phyloP scores from a whole-genome alignment of 2,797 vertebrate genomes.

The Sebastolobus altivelis region DNA sequence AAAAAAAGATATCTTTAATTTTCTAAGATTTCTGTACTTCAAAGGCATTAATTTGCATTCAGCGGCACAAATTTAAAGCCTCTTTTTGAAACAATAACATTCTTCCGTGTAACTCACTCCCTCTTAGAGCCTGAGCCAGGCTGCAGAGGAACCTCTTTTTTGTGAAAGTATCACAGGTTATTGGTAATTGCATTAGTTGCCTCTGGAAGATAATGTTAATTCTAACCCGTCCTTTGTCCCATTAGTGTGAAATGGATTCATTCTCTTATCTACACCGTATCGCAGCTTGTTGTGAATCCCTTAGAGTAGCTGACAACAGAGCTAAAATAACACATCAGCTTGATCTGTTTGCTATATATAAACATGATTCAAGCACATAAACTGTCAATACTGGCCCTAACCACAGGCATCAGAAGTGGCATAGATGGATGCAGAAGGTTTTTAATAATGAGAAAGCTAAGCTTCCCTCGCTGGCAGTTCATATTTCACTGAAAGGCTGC shows the following conservation, averaged over 20 bases:
- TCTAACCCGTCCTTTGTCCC: constrained; percentile 44
- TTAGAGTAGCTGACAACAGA: constrained; percentile 25
- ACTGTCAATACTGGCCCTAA: constrained; percentile 28
- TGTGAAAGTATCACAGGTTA: constrained; percentile 53
- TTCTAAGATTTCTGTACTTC: constrained; percentile 72
- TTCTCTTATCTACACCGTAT: constrained; percentile 41
- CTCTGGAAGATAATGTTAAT: constrained; percentile 60
- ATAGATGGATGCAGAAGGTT: constrained; percentile 54
- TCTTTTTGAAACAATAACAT: constrained; percentile 74
- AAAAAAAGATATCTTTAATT: constrained; percentile 59
- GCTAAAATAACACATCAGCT: constrained; percentile 44
- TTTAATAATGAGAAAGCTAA: constrained; percentile 57
- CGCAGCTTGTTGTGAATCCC: constrained; percentile 32
- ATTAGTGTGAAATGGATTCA: constrained; percentile 48
- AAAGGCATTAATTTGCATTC: constrained; percentile 77
- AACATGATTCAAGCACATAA: constrained; percentile 48
- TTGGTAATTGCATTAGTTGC: constrained; percentile 57
- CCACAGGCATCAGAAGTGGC: constrained; percentile 49
- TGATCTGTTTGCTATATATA: constrained; percentile 36
- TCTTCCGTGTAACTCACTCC: constrained; percentile 55
- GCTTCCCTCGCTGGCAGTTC: constrained; percentile 50
- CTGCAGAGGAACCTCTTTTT: constrained; percentile 37
- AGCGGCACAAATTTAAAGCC: constrained; percentile 67
- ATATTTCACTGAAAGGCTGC: constrained; percentile 59
- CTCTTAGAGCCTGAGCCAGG: constrained; percentile 51